Evolutionary conservation across 1,140 invertebrate genomes (phyloP).

Genomic region (Atta colombica): DNA sequence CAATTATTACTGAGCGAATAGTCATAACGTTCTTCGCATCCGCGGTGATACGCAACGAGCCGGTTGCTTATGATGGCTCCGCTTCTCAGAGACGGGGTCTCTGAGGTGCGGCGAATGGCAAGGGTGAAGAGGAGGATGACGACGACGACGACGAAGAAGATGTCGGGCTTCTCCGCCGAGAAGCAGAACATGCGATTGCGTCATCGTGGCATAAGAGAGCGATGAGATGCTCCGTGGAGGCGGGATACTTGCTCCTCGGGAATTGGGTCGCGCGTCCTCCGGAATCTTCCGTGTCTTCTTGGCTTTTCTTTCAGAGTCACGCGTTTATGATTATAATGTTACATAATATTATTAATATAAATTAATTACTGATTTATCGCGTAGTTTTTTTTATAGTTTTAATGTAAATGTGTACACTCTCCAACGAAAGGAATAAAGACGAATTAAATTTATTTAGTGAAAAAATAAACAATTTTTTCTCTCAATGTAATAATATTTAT

Average conservation of each 20-base stretch:
- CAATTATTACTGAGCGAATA: constrained; percentile 69
- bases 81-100: background rate
- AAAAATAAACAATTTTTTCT: too few species aligned
- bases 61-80: constrained; percentile 14
- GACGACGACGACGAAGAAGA: background rate
- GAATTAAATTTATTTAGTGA: too few species aligned
- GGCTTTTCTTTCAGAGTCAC: background rate
- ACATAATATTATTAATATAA: background rate
- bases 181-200: constrained; percentile 68
- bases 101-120: background rate
- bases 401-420: background rate
- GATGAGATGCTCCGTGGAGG: constrained; percentile 21
- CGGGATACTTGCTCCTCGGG: constrained; percentile 70
- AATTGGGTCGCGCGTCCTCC: constrained; percentile 73
- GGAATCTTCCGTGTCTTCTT: constrained; percentile 36
- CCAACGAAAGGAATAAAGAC: background rate
- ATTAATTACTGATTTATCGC: background rate
- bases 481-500: background rate
- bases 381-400: background rate
- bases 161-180: constrained; percentile 39
- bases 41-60: constrained; percentile 9
- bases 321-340: background rate
- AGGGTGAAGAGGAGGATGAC: background rate
- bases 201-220: constrained; percentile 65
- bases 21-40: constrained; percentile 20